Percentiles rank a stretch among this genome's conserved stretches.
Conservation (phyloP, 2,113 vertebrate genomes). For the Solenodon paradoxus region DNA sequence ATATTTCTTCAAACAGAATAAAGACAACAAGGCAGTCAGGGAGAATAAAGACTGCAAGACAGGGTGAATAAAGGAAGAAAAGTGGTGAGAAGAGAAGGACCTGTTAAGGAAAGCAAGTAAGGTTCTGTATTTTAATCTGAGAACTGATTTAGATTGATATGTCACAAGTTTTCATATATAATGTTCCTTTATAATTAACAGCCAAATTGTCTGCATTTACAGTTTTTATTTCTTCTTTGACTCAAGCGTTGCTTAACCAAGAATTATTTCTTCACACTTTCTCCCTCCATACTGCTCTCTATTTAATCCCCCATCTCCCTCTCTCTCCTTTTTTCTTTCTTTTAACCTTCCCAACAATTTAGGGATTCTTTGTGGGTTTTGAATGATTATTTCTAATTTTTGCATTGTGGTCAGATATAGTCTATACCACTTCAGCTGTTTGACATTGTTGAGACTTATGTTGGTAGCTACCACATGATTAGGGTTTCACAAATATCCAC, state of each 20-base stretch:
- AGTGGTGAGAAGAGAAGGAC: neutral
- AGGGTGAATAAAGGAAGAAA: neutral
- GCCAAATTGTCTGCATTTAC: neutral
- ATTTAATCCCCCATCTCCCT: no score
- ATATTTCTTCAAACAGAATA: neutral
- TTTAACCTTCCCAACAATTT: neutral
- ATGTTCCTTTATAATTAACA: neutral
- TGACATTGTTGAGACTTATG: neutral
- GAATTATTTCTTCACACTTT: neutral
- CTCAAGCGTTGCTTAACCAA: neutral
- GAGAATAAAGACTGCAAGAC: neutral
- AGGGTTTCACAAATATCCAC: neutral
- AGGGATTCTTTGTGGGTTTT: neutral
- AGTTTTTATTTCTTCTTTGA: neutral
- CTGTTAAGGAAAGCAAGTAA: neutral
- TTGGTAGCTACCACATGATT: neutral
- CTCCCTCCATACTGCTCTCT: no score
- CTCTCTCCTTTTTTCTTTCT: neutral
- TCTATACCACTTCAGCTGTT: neutral
- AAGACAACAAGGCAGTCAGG: neutral
- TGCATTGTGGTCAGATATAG: neutral
- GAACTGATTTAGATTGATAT: neutral
- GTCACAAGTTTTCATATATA: neutral
- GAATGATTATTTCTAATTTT: neutral
- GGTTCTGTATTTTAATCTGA: neutral